phyloP scores from a whole-genome alignment of 1,140 invertebrate species.

The Gryllus bimaculatus region DNA sequence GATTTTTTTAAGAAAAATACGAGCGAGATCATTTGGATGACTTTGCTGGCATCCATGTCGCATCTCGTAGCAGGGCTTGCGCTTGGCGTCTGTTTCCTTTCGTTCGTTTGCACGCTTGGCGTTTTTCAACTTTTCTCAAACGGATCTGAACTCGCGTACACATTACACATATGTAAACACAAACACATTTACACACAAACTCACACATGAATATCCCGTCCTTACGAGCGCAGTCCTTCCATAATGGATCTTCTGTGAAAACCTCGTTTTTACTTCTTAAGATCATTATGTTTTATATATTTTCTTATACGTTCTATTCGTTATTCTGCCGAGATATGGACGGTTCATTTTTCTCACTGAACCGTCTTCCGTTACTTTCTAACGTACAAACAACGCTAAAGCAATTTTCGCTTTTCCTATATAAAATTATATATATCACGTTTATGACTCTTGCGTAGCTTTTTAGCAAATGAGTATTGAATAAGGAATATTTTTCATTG shows the following conservation, averaged over 20 bases:
- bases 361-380: background rate
- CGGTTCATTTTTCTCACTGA: background rate
- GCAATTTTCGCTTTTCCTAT: slow-evolving; percentile 2
- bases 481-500: background rate
- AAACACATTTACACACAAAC: slow-evolving; percentile 8
- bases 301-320: background rate
- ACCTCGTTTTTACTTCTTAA: background rate
- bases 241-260: background rate
- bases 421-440: background rate
- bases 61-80: background rate
- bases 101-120: background rate
- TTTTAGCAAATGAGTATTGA: slow-evolving; percentile 6
- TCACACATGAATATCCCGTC: slow-evolving; percentile 12
- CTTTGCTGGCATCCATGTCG: background rate
- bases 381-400: slow-evolving; percentile 4
- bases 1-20: background rate
- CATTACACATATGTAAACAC: slow-evolving; percentile 3
- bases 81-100: background rate
- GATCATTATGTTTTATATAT: background rate
- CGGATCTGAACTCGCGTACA: background rate
- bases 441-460: background rate
- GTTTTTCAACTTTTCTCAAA: background rate
- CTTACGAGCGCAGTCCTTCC: slow-evolving; percentile 16
- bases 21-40: background rate
- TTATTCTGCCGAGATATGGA: background rate